These are phyloP conservation scores for Melanostoma mellinum DNA, from an alignment of 2,888 invertebrate genomes.

Conservation along the genomic window DNA sequence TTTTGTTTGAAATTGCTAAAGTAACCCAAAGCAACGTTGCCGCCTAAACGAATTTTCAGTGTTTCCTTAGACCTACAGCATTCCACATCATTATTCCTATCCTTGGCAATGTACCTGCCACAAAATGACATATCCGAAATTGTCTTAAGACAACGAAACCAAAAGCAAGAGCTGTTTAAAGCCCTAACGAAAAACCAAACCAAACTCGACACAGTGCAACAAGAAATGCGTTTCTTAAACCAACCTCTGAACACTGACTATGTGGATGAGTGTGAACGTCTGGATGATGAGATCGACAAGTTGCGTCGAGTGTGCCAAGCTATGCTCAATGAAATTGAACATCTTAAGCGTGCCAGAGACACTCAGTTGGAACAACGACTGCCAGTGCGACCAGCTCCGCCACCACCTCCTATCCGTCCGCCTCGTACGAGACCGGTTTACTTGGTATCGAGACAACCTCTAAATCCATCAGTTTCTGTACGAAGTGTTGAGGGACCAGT, in stretches of 20 bases:
- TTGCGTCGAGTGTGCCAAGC: conserved; percentile 46
- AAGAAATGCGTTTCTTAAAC: conserved; percentile 32
- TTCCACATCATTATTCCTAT: conserved; percentile 50
- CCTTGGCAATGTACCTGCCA: conserved; percentile 58
- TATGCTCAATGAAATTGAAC: conserved; percentile 55
- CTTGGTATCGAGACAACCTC: conserved; percentile 20
- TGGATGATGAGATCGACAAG: conserved; percentile 54
- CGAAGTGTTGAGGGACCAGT: conserved; percentile 37
- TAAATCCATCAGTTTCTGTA: background rate
- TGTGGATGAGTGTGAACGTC: conserved; percentile 43
- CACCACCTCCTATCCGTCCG: conserved; percentile 48
- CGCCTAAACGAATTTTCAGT: conserved; percentile 50
- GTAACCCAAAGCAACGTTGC: conserved; percentile 35
- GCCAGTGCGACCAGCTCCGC: conserved; percentile 56
- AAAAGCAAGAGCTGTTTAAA: conserved; percentile 33
- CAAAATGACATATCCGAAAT: conserved; percentile 59
- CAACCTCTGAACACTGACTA: conserved; percentile 47
- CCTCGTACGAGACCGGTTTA: conserved; percentile 38
- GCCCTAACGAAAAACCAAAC: conserved; percentile 41
- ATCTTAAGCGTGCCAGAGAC: conserved; percentile 26
- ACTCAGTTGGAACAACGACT: conserved; percentile 28
- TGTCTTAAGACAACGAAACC: conserved; percentile 45
- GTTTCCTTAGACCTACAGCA: conserved; percentile 60
- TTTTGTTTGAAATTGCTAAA: conserved; percentile 10
- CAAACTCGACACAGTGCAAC: conserved; percentile 35